Evolutionary conservation across 2,113 vertebrate species (phyloP).

Genomic region (Leucosticte australis): DNA sequence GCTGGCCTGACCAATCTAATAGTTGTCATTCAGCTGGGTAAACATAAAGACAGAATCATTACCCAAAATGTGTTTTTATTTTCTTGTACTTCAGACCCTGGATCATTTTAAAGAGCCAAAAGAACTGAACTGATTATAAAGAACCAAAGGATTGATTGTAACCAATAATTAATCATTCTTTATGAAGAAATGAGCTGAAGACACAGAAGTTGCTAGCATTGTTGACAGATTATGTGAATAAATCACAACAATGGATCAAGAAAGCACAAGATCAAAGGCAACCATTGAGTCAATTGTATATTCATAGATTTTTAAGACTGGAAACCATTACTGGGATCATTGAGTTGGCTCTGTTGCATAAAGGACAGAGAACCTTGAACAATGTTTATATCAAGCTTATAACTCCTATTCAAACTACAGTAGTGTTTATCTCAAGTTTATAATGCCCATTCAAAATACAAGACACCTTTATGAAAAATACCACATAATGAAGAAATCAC

Average conservation of each 20-base stretch:
- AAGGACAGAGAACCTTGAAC: background rate
- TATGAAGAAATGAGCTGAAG: background rate
- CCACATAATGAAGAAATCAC: background rate
- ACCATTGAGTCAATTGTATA: background rate
- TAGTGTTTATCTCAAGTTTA: background rate
- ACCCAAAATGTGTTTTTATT: background rate
- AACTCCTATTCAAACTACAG: background rate
- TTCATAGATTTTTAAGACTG: background rate
- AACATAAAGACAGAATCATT: conserved; percentile 26
- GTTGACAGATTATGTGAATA: background rate
- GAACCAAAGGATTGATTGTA: background rate
- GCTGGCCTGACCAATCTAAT: background rate
- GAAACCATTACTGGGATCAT: background rate
- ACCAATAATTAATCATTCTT: background rate
- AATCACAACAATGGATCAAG: background rate
- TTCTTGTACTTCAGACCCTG: background rate
- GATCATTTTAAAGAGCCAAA: conserved; percentile 3
- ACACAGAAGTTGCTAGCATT: background rate
- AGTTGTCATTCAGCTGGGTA: conserved; percentile 15
- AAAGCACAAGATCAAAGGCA: background rate
- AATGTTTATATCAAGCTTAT: background rate
- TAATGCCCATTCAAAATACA: background rate
- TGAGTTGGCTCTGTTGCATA: background rate
- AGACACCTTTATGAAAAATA: background rate
- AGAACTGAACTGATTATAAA: no score